A percentile compares a stretch with the other conserved stretches of the same genome.
Conservation (phyloP, 2,888 invertebrate genomes). For the Thelaira solivaga region DNA sequence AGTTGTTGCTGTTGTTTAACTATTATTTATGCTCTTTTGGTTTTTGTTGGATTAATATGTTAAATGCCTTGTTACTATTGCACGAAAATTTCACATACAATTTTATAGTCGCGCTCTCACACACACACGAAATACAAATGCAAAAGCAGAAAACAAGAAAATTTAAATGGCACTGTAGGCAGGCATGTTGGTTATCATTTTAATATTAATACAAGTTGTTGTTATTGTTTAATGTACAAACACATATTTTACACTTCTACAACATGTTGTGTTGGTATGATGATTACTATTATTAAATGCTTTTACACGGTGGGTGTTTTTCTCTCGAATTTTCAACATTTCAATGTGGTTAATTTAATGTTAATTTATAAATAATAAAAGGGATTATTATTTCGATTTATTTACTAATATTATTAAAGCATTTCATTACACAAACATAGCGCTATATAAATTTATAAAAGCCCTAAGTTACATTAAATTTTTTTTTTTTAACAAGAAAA, state of each 20-base stretch:
- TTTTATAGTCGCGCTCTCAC: too few species aligned
- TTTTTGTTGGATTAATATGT: slow-evolving; percentile 58
- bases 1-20: slow-evolving; percentile 48
- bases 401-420: background rate
- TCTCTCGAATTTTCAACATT: slow-evolving; percentile 20
- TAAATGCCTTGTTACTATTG: slow-evolving; percentile 51
- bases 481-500: too few species aligned
- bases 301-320: slow-evolving; percentile 48
- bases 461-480: too few species aligned
- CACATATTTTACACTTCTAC: slow-evolving; percentile 17
- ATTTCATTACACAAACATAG: too few species aligned
- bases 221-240: slow-evolving; percentile 24
- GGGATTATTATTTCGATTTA: slow-evolving; percentile 9
- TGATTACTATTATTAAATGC: slow-evolving; percentile 28
- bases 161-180: slow-evolving; percentile 36
- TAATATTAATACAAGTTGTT: slow-evolving; percentile 10
- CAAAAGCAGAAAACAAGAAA: slow-evolving; percentile 14
- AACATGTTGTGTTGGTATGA: slow-evolving; percentile 5
- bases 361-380: slow-evolving; percentile 23
- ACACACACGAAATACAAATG: too few species aligned
- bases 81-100: too few species aligned
- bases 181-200: slow-evolving; percentile 30
- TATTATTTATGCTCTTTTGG: slow-evolving; percentile 59
- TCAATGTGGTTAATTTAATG: slow-evolving; percentile 47
- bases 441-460: too few species aligned